Evolutionary conservation across 2,113 vertebrate species (phyloP).

Genomic region (Python bivittatus): DNA sequence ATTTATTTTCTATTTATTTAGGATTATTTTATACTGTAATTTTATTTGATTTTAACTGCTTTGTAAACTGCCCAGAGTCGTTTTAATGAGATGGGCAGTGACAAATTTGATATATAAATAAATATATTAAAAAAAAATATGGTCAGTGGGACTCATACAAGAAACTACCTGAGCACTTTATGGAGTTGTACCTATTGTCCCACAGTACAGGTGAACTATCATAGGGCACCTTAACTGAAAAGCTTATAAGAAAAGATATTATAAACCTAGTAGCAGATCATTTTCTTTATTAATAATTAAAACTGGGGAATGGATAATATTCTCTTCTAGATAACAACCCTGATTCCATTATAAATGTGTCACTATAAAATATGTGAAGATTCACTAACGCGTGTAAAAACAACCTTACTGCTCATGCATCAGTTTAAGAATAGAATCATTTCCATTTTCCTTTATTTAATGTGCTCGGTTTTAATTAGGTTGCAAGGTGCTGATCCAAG

Average conservation of each 20-base stretch:
- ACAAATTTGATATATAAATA: too few relatives aligned
- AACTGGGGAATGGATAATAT: slow-evolving; percentile 3
- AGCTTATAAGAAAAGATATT: background rate
- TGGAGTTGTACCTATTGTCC: too few relatives aligned
- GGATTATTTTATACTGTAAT: too few relatives aligned
- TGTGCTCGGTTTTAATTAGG: slow-evolving; percentile 46
- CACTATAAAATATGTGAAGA: slow-evolving; percentile 15
- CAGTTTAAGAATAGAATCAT: slow-evolving; percentile 30
- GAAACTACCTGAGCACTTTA: too few relatives aligned
- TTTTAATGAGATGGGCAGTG: too few relatives aligned
- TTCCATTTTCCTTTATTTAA: background rate
- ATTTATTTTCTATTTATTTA: too few relatives aligned
- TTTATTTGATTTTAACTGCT: too few relatives aligned
- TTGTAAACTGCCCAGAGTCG: too few relatives aligned
- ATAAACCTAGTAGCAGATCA: background rate
- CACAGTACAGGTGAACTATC: background rate
- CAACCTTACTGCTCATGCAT: background rate
- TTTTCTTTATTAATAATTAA: slow-evolving; percentile 25
- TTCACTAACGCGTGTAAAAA: background rate
- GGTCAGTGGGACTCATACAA: background rate
- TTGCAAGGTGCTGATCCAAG: slow-evolving; percentile 24
- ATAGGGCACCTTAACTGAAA: background rate
- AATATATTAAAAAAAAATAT: too few relatives aligned
- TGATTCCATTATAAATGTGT: slow-evolving; percentile 21
- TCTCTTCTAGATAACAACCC: slow-evolving; percentile 8